These are phyloP conservation scores for Leuciscus idus DNA, from an alignment of 2,113 vertebrate species.

Conservation along the genomic window DNA sequence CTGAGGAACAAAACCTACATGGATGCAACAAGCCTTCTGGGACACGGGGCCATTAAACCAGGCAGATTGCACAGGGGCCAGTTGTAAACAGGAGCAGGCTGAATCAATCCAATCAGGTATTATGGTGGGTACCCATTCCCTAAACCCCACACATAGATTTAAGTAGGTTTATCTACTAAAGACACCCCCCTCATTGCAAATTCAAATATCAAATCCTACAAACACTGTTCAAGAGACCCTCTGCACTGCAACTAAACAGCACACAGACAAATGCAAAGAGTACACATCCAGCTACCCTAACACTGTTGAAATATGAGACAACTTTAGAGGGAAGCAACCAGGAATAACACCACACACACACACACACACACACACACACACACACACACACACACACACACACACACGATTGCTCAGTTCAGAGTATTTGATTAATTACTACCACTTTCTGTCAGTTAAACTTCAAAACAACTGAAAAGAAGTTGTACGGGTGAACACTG, in stretches of 20 bases:
- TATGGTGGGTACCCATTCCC: conserved; percentile 57
- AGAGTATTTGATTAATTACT: conserved; percentile 4
- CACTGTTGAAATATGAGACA: neutral
- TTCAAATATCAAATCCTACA: conserved; percentile 24
- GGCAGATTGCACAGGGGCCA: conserved; percentile 67
- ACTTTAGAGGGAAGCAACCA: neutral
- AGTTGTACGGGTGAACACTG: conserved; percentile 16
- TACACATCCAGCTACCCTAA: neutral
- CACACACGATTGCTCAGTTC: neutral
- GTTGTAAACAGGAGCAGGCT: conserved; percentile 72
- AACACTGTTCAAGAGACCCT: neutral
- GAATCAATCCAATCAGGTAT: conserved; percentile 78
- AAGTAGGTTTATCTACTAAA: conserved; percentile 48
- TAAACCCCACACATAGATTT: conserved; percentile 51
- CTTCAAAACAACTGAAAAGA: conserved; percentile 11
- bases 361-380: neutral
- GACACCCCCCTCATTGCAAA: conserved; percentile 41
- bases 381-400: neutral
- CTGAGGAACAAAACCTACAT: conserved; percentile 71
- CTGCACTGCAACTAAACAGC: neutral
- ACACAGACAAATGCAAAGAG: neutral
- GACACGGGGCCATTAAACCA: conserved; percentile 73
- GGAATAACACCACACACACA: neutral
- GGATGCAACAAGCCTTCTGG: conserved; percentile 76
- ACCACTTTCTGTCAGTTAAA: conserved; percentile 18